Evolutionary conservation across 2,113 vertebrate species (phyloP).

Genomic region (human (Homo sapiens)): GRCh38 chr2:229357501-229358000

Average conservation of each 20-base stretch:
- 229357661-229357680: slow-evolving; percentile 86
- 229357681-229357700: slow-evolving; percentile 85
- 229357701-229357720: slow-evolving; percentile 85
- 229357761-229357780: slow-evolving; percentile 73
- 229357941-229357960: slow-evolving; percentile 82
- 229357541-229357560: background rate
- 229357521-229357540: background rate
- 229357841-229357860: slow-evolving; percentile 83
- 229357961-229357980: slow-evolving; percentile 81
- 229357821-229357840: slow-evolving; percentile 83
- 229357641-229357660: slow-evolving; percentile 89
- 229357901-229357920: slow-evolving; percentile 70
- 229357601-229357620: slow-evolving; percentile 67
- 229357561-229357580: background rate
- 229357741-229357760: slow-evolving; percentile 85
- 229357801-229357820: slow-evolving; percentile 78
- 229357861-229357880: slow-evolving; percentile 81
- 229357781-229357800: slow-evolving; percentile 82
- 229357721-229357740: slow-evolving; percentile 85
- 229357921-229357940: slow-evolving; percentile 79
- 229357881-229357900: slow-evolving; percentile 76
- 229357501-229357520: background rate
- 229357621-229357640: slow-evolving; percentile 81
- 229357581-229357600: background rate
- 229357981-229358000: slow-evolving; percentile 84